These are phyloP conservation scores for Patella vulgata DNA, from an alignment of 1,140 invertebrate genomes.

Conservation along the genomic window DNA sequence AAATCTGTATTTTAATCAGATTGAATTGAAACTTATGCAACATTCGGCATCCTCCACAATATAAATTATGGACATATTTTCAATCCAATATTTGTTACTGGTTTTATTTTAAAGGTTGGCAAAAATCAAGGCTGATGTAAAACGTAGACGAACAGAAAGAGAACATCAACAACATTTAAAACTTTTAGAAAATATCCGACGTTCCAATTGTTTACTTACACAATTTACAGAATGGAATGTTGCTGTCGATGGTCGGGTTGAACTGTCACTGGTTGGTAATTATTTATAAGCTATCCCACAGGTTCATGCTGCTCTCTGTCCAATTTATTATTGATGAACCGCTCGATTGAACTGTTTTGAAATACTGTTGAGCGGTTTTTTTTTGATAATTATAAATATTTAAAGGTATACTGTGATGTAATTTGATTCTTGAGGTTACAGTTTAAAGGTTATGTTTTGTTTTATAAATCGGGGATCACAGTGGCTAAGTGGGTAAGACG, in stretches of 20 bases:
- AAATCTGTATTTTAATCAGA: too few relatives aligned
- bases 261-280: constrained; percentile 56
- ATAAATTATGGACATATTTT: too few relatives aligned
- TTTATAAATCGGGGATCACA: too few relatives aligned
- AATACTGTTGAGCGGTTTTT: too few relatives aligned
- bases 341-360: neutral
- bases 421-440: too few relatives aligned
- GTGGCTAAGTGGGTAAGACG: too few relatives aligned
- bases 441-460: too few relatives aligned
- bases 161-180: constrained; percentile 50
- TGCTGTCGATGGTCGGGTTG: constrained; percentile 48
- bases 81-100: too few relatives aligned
- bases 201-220: constrained; percentile 45
- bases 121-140: constrained; percentile 62
- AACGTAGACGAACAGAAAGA: constrained; percentile 57
- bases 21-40: too few relatives aligned
- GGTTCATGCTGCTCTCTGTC: neutral
- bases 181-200: constrained; percentile 45
- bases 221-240: constrained; percentile 61
- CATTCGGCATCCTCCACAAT: too few relatives aligned
- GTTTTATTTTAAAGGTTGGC: constrained; percentile 52
- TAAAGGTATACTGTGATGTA: too few relatives aligned
- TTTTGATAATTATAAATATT: too few relatives aligned
- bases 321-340: neutral
- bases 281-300: constrained; percentile 9